These are phyloP conservation scores for Cotesia typhae DNA, from an alignment of 1,140 invertebrate species.

Conservation along the genomic window DNA sequence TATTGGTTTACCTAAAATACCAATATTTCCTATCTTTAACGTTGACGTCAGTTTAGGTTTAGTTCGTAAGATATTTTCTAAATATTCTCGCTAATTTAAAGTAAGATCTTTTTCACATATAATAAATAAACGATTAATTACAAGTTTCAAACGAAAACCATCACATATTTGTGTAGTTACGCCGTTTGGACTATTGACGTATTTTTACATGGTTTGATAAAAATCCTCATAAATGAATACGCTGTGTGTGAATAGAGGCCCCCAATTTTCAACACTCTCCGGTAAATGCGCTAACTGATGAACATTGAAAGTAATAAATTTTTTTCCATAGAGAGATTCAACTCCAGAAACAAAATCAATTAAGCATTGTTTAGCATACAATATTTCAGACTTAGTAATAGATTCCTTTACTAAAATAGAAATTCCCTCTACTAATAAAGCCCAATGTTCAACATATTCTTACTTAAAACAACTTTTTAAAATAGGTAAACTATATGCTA, in stretches of 20 bases:
- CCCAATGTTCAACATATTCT: conserved; percentile 46
- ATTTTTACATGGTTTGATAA: conserved; percentile 29
- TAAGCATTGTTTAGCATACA: conserved; percentile 37
- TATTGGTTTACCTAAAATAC: too few species aligned
- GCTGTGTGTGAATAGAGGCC: too few species aligned
- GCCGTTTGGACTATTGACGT: conserved; percentile 33
- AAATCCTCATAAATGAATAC: conserved; percentile 34
- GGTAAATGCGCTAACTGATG: conserved; percentile 43
- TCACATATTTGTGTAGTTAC: neutral
- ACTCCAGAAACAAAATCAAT: conserved; percentile 43
- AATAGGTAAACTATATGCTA: conserved; percentile 41
- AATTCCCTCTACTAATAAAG: conserved; percentile 42
- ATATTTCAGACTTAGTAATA: conserved; percentile 39
- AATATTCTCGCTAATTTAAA: too few species aligned
- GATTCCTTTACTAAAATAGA: conserved; percentile 37
- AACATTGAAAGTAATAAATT: conserved; percentile 43
- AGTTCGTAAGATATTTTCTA: too few species aligned
- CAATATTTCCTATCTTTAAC: too few species aligned
- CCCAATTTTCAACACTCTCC: conserved; percentile 22
- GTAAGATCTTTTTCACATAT: too few species aligned
- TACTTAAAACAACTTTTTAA: conserved; percentile 34
- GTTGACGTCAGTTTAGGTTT: too few species aligned
- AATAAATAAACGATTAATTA: too few species aligned
- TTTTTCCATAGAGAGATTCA: conserved; percentile 38
- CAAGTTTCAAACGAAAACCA: too few species aligned